Evolutionary conservation across 2,797 vertebrate genomes (phyloP).

Genomic region (Schizopygopsis pylzovi): DNA sequence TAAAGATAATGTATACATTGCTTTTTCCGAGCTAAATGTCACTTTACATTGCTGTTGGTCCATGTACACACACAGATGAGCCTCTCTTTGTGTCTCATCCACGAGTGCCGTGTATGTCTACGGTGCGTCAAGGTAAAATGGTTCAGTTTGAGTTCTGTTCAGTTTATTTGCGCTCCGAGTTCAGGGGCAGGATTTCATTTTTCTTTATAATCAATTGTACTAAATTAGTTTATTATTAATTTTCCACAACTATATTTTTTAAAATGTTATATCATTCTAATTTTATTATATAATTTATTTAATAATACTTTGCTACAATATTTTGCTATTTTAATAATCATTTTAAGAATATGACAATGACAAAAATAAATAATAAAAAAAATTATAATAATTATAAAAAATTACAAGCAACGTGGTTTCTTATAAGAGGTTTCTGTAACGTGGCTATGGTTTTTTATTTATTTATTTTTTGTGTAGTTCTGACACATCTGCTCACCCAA

Average conservation of each 20-base stretch:
- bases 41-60: no score
- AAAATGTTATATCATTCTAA: background rate
- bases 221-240: background rate
- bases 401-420: background rate
- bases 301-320: background rate
- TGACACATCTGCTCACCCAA: conserved; percentile 6
- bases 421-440: background rate
- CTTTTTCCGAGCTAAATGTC: background rate
- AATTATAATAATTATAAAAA: background rate
- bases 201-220: background rate
- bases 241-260: background rate
- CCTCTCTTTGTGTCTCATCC: background rate
- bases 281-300: background rate
- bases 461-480: background rate
- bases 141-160: background rate
- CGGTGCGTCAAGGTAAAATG: background rate
- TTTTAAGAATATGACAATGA: background rate
- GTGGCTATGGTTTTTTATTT: background rate
- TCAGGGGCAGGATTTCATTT: background rate
- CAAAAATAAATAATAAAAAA: background rate
- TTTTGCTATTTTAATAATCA: background rate
- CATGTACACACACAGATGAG: background rate
- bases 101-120: background rate
- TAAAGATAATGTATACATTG: no score
- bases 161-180: background rate